Evolutionary conservation across 2,797 vertebrate genomes (phyloP), one percentile per base, ranked within the genome.

Genomic region (Enteromius unitaeniatus): DNA sequence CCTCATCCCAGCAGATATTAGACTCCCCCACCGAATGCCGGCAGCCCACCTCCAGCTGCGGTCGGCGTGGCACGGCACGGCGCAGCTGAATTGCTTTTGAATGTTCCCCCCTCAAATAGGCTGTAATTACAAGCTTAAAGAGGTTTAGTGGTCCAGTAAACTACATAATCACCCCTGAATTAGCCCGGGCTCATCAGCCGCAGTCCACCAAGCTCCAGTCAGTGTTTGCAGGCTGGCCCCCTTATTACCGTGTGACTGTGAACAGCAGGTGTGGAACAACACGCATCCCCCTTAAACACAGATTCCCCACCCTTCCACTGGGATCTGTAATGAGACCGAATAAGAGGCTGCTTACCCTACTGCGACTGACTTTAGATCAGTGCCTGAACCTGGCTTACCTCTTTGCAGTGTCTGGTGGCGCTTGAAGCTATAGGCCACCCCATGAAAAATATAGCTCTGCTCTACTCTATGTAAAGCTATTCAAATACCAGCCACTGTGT

Each of bases 131-230:
- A 95, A 97, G 97, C 97, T 98, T 98, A 98, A 97, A 98, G 97
- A 98, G 97, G 97, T 99, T 99, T 99, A 99, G 97, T 99, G 97
- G 97, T 97, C 98, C 97, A 99, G 98, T 97, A 99, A 99, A 99
- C 97, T 97, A 99, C 96, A 97, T 99, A 99, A 99, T 99, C 97
- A 97, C 96, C 97, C 96, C 96, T 96, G 97, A 98, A 99, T 99
- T 99, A 99, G 96, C 96, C 96, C 88, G 92, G 95, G 96, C 97
- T 99, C 97, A 99, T 99, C 98, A 99, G 97, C 96, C 94, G 96
- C 97, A 97, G 97, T 96, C 96, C 97, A 97, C 95, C 95, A 96
- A 97, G 94, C 97, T 96, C 94, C 92, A 95, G 93, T 96, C 95
- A 95, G 96, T 96, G 95, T 96, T 97, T 96, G 95, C 94, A 93